These are phyloP conservation scores for Theretra japonica DNA, from an alignment of 2,888 invertebrate species.

Conservation along the genomic window DNA sequence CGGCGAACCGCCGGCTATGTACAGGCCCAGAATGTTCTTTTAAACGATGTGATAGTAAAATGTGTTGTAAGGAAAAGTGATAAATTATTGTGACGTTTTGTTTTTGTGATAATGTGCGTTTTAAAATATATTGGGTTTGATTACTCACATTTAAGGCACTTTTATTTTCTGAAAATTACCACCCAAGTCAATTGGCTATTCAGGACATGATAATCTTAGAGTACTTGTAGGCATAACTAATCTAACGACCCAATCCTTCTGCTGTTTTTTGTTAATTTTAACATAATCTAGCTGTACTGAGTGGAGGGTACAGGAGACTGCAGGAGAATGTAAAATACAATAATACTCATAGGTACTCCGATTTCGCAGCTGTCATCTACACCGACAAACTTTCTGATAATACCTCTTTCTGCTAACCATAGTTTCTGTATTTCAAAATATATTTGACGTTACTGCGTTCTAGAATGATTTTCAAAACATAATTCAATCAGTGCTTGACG, in stretches of 20 bases:
- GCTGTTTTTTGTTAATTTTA: too few species aligned
- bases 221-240: too few species aligned
- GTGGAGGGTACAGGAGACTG: too few species aligned
- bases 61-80: conserved; percentile 42
- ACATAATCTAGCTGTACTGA: too few species aligned
- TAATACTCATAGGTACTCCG: background rate
- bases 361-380: too few species aligned
- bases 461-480: background rate
- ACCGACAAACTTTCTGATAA: too few species aligned
- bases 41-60: conserved; percentile 46
- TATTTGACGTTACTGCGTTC: background rate
- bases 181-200: too few species aligned
- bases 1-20: conserved; percentile 58
- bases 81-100: conserved; percentile 44
- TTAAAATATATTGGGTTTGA: conserved; percentile 34
- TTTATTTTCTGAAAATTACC: too few species aligned
- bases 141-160: conserved; percentile 31
- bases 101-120: conserved; percentile 35
- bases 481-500: background rate
- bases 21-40: conserved; percentile 64
- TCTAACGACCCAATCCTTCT: too few species aligned
- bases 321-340: background rate
- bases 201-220: too few species aligned
- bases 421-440: background rate
- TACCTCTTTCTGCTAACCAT: background rate